Evolutionary conservation across 2,888 invertebrate genomes (phyloP).

Genomic region (Phytoseiulus persimilis): DNA sequence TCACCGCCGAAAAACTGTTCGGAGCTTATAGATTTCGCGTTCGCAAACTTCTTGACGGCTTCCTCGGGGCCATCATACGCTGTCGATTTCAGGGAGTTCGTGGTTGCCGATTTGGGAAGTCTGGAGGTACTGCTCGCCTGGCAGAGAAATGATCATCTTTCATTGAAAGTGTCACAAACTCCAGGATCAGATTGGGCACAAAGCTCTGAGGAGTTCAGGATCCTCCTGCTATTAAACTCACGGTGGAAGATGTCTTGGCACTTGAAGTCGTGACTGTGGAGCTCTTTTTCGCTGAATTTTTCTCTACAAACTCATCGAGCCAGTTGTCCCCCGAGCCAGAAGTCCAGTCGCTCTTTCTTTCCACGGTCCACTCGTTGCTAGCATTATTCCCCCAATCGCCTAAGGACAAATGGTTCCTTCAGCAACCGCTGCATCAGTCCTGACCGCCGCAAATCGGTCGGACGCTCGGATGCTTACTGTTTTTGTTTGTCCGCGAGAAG

Average conservation of each 20-base stretch:
- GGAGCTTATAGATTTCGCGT: constrained; percentile 94
- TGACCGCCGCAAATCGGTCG: no score
- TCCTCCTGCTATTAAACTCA: neutral
- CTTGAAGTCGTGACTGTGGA: constrained; percentile 45
- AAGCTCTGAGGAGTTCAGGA: no score
- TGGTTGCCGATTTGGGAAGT: constrained; percentile 10
- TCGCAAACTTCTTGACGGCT: constrained; percentile 90
- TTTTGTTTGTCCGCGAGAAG: neutral
- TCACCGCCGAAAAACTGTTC: constrained; percentile 86
- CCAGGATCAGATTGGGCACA: no score
- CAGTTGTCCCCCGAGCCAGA: neutral
- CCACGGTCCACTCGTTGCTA: neutral
- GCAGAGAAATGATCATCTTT: neutral
- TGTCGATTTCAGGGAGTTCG: constrained; percentile 29
- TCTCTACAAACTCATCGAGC: neutral
- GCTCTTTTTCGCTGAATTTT: neutral
- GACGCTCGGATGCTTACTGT: neutral
- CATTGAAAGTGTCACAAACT: no score
- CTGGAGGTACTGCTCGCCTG: neutral
- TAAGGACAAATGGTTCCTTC: neutral
- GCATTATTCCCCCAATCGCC: neutral
- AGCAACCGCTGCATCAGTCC: no score
- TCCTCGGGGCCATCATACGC: constrained; percentile 58
- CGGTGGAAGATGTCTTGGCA: neutral
- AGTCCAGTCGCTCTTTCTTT: neutral